Evolutionary conservation across 2,113 vertebrate genomes (phyloP).

Genomic region (Pseudopipra pipra): DNA sequence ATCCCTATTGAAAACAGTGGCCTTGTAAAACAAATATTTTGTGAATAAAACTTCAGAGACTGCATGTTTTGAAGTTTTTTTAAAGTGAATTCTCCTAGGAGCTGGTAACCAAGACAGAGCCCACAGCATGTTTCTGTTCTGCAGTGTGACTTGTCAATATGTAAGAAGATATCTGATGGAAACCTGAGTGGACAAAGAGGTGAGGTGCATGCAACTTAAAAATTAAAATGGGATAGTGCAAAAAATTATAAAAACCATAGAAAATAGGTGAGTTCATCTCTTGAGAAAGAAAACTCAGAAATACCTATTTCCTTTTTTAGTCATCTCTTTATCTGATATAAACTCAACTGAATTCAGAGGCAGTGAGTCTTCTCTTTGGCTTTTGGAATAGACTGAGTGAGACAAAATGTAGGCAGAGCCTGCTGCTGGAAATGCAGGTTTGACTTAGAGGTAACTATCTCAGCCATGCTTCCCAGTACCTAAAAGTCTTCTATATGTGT

Average conservation of each 20-base stretch:
- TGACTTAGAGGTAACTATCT: not conserved
- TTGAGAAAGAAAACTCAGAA: not conserved
- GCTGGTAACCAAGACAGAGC: not conserved
- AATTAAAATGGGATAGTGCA: not conserved
- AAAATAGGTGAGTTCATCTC: not conserved
- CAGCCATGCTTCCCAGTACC: not conserved
- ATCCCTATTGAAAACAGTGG: not conserved
- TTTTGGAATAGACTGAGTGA: not conserved
- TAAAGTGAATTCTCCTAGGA: not conserved
- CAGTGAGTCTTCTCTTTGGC: not conserved
- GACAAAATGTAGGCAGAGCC: not conserved
- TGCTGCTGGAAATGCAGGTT: not conserved
- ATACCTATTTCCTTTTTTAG: not conserved
- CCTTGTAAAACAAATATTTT: not conserved
- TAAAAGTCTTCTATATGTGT: not conserved
- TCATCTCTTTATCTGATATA: not conserved
- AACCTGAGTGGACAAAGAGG: not conserved
- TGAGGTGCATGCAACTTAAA: not conserved
- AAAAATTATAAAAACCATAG: not conserved
- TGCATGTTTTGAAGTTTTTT: not conserved
- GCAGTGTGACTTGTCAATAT: not conserved
- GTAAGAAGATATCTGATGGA: not conserved
- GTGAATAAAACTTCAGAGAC: conserved; percentile 5
- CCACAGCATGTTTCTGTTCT: not conserved
- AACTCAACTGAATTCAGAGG: not conserved